phyloP scores from a whole-genome alignment of 2,888 invertebrate genomes.

The Dicranocentrus wangi region DNA sequence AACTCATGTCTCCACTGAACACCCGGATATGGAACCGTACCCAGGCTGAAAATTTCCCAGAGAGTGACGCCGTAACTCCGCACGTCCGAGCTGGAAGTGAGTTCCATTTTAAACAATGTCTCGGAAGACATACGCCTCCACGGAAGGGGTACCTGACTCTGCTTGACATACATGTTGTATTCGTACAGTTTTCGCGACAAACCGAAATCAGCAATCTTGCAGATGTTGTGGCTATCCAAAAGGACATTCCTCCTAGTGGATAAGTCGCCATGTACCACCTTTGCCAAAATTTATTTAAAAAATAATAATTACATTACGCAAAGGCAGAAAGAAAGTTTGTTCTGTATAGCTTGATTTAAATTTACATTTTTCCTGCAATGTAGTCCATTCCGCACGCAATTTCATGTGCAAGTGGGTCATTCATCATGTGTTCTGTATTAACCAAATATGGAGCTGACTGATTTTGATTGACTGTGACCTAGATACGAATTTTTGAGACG shows the following conservation, averaged over 20 bases:
- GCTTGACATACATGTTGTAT: neutral
- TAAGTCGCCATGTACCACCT: neutral
- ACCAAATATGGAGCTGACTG: too few species aligned
- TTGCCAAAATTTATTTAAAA: neutral
- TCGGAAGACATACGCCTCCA: neutral
- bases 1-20: constrained; percentile 24
- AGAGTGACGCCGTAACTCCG: neutral
- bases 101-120: neutral
- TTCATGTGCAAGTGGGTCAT: neutral
- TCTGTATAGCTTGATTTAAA: neutral
- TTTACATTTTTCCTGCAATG: neutral
- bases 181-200: neutral
- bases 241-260: neutral
- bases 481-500: neutral
- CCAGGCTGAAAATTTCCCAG: constrained; percentile 1
- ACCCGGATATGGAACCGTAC: constrained; percentile 33
- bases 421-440: too few species aligned
- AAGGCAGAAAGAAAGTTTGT: too few species aligned
- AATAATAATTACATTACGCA: neutral
- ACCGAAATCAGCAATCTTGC: neutral
- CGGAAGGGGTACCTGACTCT: neutral
- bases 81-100: neutral
- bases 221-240: neutral
- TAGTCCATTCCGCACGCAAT: neutral
- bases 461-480: neutral